Base-by-base conservation (phyloP, 2,888 invertebrate genomes). In the Sicus ferrugineus region DNA sequence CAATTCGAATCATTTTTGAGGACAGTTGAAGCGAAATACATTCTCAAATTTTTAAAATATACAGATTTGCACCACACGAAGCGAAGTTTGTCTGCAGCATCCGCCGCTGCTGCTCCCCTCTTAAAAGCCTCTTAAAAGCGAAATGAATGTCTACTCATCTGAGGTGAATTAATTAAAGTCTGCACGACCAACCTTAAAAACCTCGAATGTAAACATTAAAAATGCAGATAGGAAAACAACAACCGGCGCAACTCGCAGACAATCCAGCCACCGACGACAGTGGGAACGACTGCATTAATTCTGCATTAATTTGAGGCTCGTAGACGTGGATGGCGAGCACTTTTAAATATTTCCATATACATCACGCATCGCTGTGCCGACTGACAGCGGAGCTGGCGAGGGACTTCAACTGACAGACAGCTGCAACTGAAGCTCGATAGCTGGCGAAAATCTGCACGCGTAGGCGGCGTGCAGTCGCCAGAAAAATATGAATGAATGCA, bases 381-480 rank as follows among this genome's bases (percentile, higher is more conserved):
- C 21, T 14, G 52, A 23, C 52, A 21, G 52, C n/a, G 1, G 19
- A 3, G 23, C n/a, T 23, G 23, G 23, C 50, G 19, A n/a, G n/a
- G n/a, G n/a, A n/a, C n/a, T n/a, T n/a, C n/a, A 23, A 52, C 3
- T 19, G 59, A 38, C 21, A 34, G 34, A 34, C 30, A 34, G 23
- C 6, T 34, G 59, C 42, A 56, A 56, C 61, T 42, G 4, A 4
- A 42, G 23, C 23, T 11, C 11, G n/a, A 38, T 42, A 42, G 23
- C 61, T 42, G 16, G 42, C 26, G 23, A 26, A 14, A 42, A 61
- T 21, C 26, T 21, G 23, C 16, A 34, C 28, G 61, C 42, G 61
- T 61, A 61, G 61, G 61, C 61, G 61, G n/a, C n/a, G n/a, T n/a
- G n/a, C n/a, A n/a, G 23, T 42, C 42, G 23, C 26, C 23, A 23